A percentile compares a stretch with the other conserved stretches of the same genome.
Conservation (phyloP, 23 tunicate genomes). For the Ascidia mentula region DNA sequence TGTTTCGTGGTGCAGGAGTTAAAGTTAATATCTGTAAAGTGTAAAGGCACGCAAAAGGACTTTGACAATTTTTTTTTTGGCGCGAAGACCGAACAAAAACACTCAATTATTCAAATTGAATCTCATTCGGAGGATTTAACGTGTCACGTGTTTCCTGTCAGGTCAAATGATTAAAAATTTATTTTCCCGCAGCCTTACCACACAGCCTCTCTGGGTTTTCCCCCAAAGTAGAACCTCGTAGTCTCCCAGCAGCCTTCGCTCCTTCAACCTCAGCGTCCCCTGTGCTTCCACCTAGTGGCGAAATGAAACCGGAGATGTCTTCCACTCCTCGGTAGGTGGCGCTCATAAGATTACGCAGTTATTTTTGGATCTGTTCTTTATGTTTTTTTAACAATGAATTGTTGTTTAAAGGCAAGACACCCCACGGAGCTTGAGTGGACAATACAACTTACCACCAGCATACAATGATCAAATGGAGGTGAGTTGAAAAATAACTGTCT, state of each 20-base stretch:
- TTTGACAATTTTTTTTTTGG: no score
- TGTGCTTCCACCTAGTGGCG: neutral
- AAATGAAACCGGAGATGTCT: neutral
- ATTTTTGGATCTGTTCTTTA: neutral
- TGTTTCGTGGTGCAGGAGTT: no score
- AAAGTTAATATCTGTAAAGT: no score
- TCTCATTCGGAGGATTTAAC: no score
- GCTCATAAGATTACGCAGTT: neutral
- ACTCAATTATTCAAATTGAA: no score
- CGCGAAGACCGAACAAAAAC: no score
- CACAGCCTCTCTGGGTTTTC: neutral
- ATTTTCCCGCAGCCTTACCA: slow-evolving; percentile 5
- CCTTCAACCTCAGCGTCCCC: slow-evolving; percentile 1
- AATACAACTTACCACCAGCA: neutral
- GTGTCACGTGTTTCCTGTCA: no score
- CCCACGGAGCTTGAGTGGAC: neutral
- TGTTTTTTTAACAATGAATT: neutral
- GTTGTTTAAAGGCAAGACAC: neutral
- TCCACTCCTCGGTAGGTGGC: neutral
- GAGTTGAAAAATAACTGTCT: no score
- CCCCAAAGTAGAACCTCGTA: neutral
- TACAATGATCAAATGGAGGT: neutral
- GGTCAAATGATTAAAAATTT: neutral
- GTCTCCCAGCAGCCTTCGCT: slow-evolving; percentile 10
- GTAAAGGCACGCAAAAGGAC: no score